Evolutionary conservation across 2,888 invertebrate species (phyloP).

Genomic region (Ormyrus thymus): DNA sequence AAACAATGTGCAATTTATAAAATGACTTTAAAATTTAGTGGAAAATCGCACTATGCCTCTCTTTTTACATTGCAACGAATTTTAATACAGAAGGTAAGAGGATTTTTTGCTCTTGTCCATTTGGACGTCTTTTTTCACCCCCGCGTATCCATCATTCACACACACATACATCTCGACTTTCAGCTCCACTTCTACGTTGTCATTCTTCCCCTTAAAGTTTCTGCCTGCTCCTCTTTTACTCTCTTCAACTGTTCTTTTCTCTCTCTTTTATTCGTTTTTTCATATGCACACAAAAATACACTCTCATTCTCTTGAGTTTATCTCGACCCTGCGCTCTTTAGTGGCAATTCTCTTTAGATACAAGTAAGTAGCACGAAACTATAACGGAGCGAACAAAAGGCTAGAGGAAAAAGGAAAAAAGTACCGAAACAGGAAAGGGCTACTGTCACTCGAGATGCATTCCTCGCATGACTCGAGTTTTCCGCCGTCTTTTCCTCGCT

Average conservation of each 20-base stretch:
- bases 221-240: not conserved
- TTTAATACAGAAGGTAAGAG: not conserved
- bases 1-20: too few species aligned
- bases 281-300: too few species aligned
- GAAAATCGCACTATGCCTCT: not conserved
- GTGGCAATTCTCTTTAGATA: not conserved
- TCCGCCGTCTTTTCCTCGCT: constrained; percentile 3
- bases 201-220: constrained; percentile 21
- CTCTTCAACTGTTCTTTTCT: not conserved
- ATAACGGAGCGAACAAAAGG: too few species aligned
- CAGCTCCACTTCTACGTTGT: not conserved
- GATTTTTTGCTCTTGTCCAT: not conserved
- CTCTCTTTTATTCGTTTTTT: not conserved
- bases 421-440: not conserved
- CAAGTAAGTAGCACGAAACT: too few species aligned
- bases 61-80: constrained; percentile 20
- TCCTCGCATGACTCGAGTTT: not conserved
- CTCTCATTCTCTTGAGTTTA: too few species aligned
- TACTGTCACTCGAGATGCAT: not conserved
- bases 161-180: not conserved
- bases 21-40: too few species aligned
- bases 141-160: constrained; percentile 9
- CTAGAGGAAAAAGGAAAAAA: too few species aligned
- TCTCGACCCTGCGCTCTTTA: not conserved
- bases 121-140: constrained; percentile 17